Evolutionary conservation across 2,113 vertebrate genomes (phyloP), one percentile per base, ranked within the genome.

Genomic region (Bubo scandiacus): DNA sequence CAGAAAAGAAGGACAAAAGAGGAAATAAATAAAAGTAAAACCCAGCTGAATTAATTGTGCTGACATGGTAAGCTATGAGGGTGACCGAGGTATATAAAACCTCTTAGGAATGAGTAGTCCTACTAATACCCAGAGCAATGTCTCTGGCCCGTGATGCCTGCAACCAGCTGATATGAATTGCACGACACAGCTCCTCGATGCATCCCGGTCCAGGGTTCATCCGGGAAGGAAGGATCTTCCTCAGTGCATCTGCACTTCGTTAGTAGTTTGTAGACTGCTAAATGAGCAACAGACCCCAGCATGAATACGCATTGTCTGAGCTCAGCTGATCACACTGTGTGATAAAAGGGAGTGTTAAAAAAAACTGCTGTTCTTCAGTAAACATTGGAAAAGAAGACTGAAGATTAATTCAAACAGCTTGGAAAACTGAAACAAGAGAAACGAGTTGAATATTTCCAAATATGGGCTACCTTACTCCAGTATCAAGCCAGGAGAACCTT

Each of bases 391-490:
- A 93, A 94, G 96, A 92, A 95, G 84, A 34, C 89, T 79, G 94
- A 95, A 96, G 96, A 97, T 96, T 96, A 94, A 96, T 95, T 96
- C 95, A 95, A 95, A 94, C 91, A 96, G 94, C 94, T 92, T 94
- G 94, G 94, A 75, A 80, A 89, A 94, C 81, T 94, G 95, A 87
- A 97, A 97, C 51, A 65, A 94, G 92, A 91, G 86, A 95, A 96
- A 94, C 3, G 9, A 87, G 84, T 45, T 89, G 86, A 85, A 21
- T 92, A 85, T 92, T 92, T 96, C 95, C 96, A 97, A 96, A 96
- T 92, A 95, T 94, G 95, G 91, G 89, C 94, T 94, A 96, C 97
- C 92, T 96, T 81, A 85, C 88, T 88, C 70, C 54, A 82, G 40
- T 40, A 92, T 85, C 70, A 89, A 94, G 83, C 81, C 73, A 91